These are phyloP conservation scores for Eilema griseolum DNA, from an alignment of 2,888 invertebrate species.

Conservation along the genomic window DNA sequence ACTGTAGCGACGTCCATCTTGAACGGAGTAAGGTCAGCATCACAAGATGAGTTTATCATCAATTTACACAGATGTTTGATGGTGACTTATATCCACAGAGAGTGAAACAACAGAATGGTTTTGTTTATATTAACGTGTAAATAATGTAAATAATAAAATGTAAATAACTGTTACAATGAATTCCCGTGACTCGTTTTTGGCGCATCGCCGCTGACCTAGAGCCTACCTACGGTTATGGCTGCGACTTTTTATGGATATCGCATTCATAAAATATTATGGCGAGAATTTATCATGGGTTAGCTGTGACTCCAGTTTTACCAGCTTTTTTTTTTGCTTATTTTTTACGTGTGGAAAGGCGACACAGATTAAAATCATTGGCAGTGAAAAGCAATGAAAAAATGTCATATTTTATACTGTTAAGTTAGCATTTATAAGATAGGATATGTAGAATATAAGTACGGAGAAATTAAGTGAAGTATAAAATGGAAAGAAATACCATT, in stretches of 20 bases:
- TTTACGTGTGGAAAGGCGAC: no score
- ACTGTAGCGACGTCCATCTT: conserved; percentile 14
- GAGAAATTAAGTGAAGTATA: no score
- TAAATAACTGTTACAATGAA: background rate
- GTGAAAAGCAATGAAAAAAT: background rate
- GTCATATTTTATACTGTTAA: background rate
- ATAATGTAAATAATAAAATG: no score
- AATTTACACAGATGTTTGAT: background rate
- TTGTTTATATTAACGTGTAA: background rate
- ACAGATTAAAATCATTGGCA: background rate
- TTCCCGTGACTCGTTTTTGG: background rate
- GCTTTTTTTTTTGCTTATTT: background rate
- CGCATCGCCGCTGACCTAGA: background rate
- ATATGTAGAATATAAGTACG: no score
- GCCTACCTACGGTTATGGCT: background rate
- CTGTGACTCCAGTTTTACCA: background rate
- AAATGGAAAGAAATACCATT: no score
- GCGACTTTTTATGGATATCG: background rate
- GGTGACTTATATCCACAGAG: background rate
- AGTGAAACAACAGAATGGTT: background rate
- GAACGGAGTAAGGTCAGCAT: background rate
- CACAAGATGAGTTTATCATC: background rate
- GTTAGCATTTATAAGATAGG: background rate
- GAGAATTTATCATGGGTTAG: background rate
- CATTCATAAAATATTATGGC: background rate